Conservation (phyloP, 2,113 vertebrate genomes). For the Saguinus imperator region DNA sequence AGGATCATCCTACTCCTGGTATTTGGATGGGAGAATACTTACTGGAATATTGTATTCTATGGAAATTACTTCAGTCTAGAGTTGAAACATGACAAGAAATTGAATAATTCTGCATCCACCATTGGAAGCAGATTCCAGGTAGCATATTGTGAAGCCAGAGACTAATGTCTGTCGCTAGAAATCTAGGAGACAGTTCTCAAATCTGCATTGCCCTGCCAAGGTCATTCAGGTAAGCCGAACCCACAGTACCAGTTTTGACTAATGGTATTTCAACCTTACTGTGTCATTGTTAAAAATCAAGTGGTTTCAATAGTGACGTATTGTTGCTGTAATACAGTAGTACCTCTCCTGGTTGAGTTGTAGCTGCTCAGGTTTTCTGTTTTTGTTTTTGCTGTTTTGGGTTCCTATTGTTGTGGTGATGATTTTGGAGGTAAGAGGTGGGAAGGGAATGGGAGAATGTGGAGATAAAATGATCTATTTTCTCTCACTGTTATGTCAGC, state of each 20-base stretch:
- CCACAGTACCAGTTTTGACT: neutral
- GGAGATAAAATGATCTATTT: neutral
- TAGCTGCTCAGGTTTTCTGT: neutral
- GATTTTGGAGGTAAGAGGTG: neutral
- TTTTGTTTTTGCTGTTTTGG: neutral
- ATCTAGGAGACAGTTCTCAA: neutral
- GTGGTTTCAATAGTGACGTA: neutral
- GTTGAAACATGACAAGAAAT: neutral
- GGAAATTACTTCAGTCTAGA: neutral
- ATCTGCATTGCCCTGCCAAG: neutral
- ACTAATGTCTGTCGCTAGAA: neutral
- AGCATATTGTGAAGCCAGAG: neutral
- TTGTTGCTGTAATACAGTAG: neutral
- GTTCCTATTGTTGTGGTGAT: neutral
- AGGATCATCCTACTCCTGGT: neutral
- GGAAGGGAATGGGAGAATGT: neutral
- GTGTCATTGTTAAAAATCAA: neutral
- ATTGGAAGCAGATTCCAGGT: neutral
- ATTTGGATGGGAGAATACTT: neutral
- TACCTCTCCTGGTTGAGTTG: neutral
- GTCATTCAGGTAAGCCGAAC: neutral
- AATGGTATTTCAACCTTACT: neutral
- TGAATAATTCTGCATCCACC: neutral
- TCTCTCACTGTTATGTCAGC: neutral
- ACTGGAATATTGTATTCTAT: constrained; percentile 11